These are phyloP conservation scores for Pedetes capensis DNA, from an alignment of 2,113 vertebrate species.

Conservation along the genomic window DNA sequence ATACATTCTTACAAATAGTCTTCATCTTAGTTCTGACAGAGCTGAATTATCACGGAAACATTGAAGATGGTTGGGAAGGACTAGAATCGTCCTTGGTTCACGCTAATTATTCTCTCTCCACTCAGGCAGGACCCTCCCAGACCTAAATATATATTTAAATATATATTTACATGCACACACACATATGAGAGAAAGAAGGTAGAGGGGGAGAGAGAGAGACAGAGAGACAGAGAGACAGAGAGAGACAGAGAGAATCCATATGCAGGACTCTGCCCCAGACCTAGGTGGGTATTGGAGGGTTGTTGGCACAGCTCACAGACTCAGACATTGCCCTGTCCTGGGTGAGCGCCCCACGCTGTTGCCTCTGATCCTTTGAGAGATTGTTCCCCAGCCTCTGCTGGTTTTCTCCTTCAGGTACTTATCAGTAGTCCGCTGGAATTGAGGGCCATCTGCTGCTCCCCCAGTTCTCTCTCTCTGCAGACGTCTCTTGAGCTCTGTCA, in stretches of 20 bases:
- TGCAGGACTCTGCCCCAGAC: fast-evolving
- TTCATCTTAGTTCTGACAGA: not conserved
- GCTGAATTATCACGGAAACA: not conserved
- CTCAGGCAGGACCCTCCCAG: not conserved
- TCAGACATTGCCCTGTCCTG: not conserved
- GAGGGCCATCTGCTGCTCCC: not conserved
- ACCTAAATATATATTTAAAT: no score
- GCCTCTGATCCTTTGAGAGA: not conserved
- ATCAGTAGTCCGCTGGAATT: not conserved
- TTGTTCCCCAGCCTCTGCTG: not conserved
- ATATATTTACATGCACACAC: no score
- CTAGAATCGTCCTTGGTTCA: not conserved
- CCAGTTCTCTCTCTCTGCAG: not conserved
- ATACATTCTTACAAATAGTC: not conserved
- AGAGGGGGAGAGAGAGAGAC: no score
- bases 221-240: no score
- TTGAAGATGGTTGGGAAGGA: not conserved
- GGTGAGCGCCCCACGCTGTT: not conserved
- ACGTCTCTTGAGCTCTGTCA: not conserved
- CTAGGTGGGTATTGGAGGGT: no score
- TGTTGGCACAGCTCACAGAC: not conserved
- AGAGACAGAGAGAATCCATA: no score
- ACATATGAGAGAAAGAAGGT: no score
- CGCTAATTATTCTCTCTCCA: not conserved
- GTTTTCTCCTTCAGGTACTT: not conserved